A percentile compares a stretch with the other conserved stretches of the same genome.
Evolutionary conservation across 2,113 vertebrate genomes (phyloP).

Genomic region (human): DNA sequence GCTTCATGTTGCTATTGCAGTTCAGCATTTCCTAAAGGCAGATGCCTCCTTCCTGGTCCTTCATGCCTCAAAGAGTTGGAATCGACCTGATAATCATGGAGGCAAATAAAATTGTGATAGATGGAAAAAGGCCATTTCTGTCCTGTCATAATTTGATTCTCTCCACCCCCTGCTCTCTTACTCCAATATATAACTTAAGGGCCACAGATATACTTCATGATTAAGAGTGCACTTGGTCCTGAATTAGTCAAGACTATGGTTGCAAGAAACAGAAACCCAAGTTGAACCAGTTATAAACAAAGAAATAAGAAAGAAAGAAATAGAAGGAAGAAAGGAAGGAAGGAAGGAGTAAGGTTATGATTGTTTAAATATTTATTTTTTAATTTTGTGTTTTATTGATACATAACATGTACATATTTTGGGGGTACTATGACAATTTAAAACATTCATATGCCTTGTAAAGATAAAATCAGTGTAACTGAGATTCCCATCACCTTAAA

Average conservation of each 20-base stretch:
- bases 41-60: background rate
- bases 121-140: background rate
- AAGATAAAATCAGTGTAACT: background rate
- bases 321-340: background rate
- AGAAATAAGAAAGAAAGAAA: background rate
- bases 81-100: background rate
- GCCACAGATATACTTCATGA: background rate
- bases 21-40: constrained; percentile 56
- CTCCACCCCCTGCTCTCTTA: background rate
- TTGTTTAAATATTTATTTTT: background rate
- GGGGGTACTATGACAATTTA: background rate
- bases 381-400: background rate
- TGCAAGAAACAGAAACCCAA: constrained; percentile 37
- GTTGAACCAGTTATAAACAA: background rate
- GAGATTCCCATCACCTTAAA: background rate
- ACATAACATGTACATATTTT: background rate
- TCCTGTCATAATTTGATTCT: background rate
- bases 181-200: background rate
- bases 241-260: background rate
- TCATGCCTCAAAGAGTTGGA: constrained; percentile 52
- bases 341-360: background rate
- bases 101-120: background rate
- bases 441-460: background rate
- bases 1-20: background rate
- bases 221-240: background rate